These are phyloP conservation scores for Sycophila texana DNA, from an alignment of 2,888 invertebrate genomes.

Conservation along the genomic window DNA sequence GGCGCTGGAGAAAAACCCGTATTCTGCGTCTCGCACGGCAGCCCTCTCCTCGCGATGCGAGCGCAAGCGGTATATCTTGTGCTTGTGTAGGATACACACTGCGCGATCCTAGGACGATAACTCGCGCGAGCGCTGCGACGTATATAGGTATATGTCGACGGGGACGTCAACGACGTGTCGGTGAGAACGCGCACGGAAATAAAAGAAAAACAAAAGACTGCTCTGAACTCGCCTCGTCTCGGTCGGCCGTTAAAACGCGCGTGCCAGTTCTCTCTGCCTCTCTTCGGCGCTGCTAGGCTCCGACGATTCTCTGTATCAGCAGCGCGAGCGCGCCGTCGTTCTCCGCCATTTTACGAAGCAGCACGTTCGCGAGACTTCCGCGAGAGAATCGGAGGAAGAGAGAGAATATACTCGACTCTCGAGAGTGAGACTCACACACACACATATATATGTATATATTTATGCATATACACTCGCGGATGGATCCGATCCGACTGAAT, in stretches of 20 bases:
- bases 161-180: background rate
- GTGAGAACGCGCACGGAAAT: background rate
- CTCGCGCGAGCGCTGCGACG: too few relatives aligned
- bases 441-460: too few relatives aligned
- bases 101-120: too few relatives aligned
- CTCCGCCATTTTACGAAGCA: constrained; percentile 72
- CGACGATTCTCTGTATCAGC: constrained; percentile 56
- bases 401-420: too few relatives aligned
- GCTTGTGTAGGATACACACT: too few relatives aligned
- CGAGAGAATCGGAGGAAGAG: too few relatives aligned
- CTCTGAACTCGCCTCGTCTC: background rate
- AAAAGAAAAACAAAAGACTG: constrained; percentile 3
- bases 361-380: constrained; percentile 15
- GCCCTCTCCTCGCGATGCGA: too few relatives aligned
- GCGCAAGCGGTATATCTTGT: too few relatives aligned
- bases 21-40: background rate
- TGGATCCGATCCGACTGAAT: too few relatives aligned
- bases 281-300: constrained; percentile 5
- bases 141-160: background rate
- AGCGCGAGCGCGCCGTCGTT: constrained; percentile 67
- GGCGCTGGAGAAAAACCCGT: background rate
- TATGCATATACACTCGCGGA: too few relatives aligned
- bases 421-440: too few relatives aligned
- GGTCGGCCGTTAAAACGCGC: background rate
- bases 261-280: constrained; percentile 7